Conservation (phyloP, 2,113 vertebrate species). For the Alligator sinensis region DNA sequence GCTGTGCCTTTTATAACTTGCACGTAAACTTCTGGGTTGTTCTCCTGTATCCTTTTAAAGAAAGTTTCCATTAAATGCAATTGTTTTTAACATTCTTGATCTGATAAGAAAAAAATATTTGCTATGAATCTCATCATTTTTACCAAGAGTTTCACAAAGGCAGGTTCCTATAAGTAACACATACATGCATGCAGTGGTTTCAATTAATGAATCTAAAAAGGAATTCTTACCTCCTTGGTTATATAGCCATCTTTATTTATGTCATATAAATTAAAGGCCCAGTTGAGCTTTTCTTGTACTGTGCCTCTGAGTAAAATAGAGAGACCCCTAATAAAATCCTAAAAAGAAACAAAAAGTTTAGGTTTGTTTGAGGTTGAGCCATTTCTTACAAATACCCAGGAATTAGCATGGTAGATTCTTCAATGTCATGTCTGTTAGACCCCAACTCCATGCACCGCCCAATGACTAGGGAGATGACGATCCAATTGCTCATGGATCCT, state of each 20-base stretch:
- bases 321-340: constrained; percentile 98
- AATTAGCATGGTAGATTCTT: background rate
- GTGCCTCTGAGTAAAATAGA: constrained; percentile 96
- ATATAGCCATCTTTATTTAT: constrained; percentile 99
- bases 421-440: background rate
- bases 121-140: background rate
- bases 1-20: background rate
- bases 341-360: constrained; percentile 33
- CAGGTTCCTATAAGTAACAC: background rate
- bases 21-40: background rate
- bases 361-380: constrained; percentile 12
- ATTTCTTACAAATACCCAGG: background rate
- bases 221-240: constrained; percentile 92
- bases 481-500: no score
- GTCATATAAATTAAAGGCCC: constrained; percentile 99
- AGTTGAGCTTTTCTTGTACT: constrained; percentile 97
- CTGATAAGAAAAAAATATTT: background rate
- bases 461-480: no score
- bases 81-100: background rate
- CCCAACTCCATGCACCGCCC: no score
- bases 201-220: background rate
- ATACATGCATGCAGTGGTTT: background rate
- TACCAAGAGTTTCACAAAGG: background rate
- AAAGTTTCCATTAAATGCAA: background rate
- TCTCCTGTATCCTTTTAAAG: background rate